phyloP scores from a whole-genome alignment of 2,797 vertebrate genomes.

The Amblyopsis hoosieri region DNA sequence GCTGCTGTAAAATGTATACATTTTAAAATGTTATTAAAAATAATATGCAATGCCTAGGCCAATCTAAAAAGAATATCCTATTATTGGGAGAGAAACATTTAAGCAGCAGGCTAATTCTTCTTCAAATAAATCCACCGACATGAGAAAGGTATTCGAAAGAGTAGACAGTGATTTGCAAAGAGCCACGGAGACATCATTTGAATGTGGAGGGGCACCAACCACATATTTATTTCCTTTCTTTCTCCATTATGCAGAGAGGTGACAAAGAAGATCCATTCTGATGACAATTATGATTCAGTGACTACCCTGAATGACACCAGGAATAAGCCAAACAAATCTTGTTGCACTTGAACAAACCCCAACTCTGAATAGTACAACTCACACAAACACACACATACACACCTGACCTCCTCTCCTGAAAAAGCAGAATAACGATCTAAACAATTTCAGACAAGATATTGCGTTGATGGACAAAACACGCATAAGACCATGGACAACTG shows the following conservation, averaged over 20 bases:
- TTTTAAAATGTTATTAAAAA: too few relatives aligned
- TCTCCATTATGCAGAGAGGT: conserved; percentile 80
- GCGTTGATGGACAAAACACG: too few relatives aligned
- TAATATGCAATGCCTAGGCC: too few relatives aligned
- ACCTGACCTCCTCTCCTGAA: conserved; percentile 24
- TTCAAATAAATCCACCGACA: too few relatives aligned
- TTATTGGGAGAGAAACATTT: too few relatives aligned
- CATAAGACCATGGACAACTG: background rate
- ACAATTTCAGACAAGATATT: background rate
- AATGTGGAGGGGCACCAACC: background rate
- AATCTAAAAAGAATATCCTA: too few relatives aligned
- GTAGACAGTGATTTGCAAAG: too few relatives aligned
- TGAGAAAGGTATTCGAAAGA: too few relatives aligned
- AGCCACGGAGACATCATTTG: too few relatives aligned
- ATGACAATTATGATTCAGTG: conserved; percentile 78
- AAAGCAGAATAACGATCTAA: background rate
- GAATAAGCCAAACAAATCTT: conserved; percentile 81
- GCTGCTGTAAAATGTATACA: too few relatives aligned
- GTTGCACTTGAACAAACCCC: conserved; percentile 79
- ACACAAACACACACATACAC: conserved; percentile 13
- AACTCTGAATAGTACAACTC: background rate
- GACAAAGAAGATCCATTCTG: conserved; percentile 76
- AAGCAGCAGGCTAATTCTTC: too few relatives aligned
- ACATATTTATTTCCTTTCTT: background rate
- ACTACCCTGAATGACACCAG: conserved; percentile 78